These are phyloP conservation scores for Proteles cristata DNA, from an alignment of 2,113 vertebrate species.

Conservation along the genomic window DNA sequence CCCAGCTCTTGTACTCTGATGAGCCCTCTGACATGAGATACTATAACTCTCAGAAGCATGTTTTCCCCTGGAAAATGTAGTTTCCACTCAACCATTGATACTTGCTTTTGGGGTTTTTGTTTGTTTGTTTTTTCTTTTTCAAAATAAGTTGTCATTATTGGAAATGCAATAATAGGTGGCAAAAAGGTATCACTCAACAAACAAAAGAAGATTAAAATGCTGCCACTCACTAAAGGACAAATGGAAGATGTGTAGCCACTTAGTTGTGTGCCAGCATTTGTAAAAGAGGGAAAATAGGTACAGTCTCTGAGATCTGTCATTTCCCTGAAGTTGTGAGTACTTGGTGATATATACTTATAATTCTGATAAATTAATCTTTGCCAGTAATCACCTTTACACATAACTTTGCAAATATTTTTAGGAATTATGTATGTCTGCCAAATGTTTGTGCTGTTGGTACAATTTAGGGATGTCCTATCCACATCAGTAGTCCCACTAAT, in stretches of 20 bases:
- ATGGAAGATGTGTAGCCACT: background rate
- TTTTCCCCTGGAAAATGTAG: background rate
- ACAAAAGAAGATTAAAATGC: background rate
- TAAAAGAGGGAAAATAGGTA: background rate
- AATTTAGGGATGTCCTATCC: background rate
- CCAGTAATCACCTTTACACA: background rate
- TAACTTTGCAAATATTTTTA: constrained; percentile 37
- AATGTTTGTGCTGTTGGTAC: background rate
- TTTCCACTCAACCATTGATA: background rate
- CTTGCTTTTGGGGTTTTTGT: background rate
- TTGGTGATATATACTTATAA: background rate
- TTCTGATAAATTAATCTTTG: constrained; percentile 21
- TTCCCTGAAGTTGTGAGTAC: background rate
- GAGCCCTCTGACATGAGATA: background rate
- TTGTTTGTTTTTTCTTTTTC: constrained; percentile 48
- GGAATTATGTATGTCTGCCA: background rate
- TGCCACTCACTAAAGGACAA: background rate
- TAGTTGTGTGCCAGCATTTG: background rate
- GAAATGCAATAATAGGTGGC: background rate
- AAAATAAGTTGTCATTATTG: background rate
- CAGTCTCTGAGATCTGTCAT: background rate
- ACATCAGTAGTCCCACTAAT: background rate
- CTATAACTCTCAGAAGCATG: background rate
- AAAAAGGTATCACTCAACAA: background rate
- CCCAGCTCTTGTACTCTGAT: background rate